phyloP scores from a whole-genome alignment of 2,888 invertebrate species.

The Acholoe squamosa region DNA sequence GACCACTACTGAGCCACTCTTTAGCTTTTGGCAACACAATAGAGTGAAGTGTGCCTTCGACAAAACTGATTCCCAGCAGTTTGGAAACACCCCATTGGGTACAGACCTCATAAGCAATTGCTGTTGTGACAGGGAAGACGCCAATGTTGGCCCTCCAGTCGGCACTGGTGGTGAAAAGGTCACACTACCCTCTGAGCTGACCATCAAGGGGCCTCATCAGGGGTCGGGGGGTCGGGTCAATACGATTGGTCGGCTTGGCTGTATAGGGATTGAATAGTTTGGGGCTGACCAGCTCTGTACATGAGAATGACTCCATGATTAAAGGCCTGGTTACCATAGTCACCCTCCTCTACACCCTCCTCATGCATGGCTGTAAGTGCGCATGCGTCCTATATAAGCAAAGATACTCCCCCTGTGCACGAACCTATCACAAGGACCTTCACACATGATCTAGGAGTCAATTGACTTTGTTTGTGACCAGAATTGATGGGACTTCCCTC shows the following conservation, averaged over 20 bases:
- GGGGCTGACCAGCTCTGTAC: neutral
- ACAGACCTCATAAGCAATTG: neutral
- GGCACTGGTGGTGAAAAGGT: neutral
- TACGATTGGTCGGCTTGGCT: neutral
- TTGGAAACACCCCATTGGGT: neutral
- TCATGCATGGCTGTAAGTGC: no score
- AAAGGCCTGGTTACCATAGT: neutral
- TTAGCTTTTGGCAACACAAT: no score
- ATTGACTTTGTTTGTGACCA: no score
- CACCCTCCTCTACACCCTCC: no score
- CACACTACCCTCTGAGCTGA: neutral
- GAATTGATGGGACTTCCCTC: no score
- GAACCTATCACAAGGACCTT: no score
- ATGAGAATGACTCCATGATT: slow-evolving; percentile 1
- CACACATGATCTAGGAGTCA: no score
- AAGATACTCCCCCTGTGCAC: no score
- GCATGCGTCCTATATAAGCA: no score
- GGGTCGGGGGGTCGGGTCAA: slow-evolving; percentile 2
- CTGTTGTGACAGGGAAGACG: neutral
- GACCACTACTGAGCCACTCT: no score
- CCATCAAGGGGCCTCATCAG: slow-evolving; percentile 34
- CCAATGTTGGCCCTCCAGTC: slow-evolving; percentile 31
- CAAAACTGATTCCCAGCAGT: no score
- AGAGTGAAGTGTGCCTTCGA: no score
- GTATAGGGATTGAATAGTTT: neutral